Percentiles rank a stretch among this genome's conserved stretches.
Evolutionary conservation across 2,888 invertebrate species (phyloP).

Genomic region (Scrobipalpa costella): DNA sequence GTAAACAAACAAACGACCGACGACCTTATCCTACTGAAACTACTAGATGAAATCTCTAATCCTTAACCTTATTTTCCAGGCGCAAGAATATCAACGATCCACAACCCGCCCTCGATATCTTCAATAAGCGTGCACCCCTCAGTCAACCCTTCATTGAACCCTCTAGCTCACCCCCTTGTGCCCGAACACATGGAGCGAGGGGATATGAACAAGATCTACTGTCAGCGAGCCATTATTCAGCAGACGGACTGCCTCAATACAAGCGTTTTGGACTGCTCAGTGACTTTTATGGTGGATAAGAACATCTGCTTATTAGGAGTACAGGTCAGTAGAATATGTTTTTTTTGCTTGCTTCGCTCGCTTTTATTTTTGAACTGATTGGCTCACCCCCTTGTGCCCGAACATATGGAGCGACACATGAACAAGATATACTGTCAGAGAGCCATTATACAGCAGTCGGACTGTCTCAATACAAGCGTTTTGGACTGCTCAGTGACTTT

Average conservation of each 20-base stretch:
- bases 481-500: conserved; percentile 90
- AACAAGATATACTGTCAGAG: conserved; percentile 86
- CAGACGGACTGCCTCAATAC: conserved; percentile 88
- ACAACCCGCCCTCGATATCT: neutral
- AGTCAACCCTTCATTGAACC: neutral
- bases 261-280: conserved; percentile 87
- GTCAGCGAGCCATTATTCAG: conserved; percentile 84
- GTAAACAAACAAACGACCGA: too few relatives aligned
- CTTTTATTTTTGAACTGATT: neutral
- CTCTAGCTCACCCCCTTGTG: conserved; percentile 35
- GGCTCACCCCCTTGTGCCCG: neutral
- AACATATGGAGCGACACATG: conserved; percentile 60
- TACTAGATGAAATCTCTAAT: too few relatives aligned
- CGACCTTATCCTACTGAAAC: too few relatives aligned
- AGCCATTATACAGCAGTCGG: conserved; percentile 84
- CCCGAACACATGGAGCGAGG: conserved; percentile 50
- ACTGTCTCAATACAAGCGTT: conserved; percentile 87
- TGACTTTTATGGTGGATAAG: conserved; percentile 90
- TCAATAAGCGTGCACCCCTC: conserved; percentile 6
- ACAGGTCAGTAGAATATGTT: too few relatives aligned
- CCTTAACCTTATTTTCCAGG: conserved; percentile 5
- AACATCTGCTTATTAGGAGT: conserved; percentile 87
- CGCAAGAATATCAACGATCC: conserved; percentile 11
- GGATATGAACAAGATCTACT: conserved; percentile 84
- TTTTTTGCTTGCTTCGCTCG: too few relatives aligned